These are phyloP conservation scores for Hypanus sabinus DNA, from an alignment of 2,113 vertebrate species.

Conservation along the genomic window DNA sequence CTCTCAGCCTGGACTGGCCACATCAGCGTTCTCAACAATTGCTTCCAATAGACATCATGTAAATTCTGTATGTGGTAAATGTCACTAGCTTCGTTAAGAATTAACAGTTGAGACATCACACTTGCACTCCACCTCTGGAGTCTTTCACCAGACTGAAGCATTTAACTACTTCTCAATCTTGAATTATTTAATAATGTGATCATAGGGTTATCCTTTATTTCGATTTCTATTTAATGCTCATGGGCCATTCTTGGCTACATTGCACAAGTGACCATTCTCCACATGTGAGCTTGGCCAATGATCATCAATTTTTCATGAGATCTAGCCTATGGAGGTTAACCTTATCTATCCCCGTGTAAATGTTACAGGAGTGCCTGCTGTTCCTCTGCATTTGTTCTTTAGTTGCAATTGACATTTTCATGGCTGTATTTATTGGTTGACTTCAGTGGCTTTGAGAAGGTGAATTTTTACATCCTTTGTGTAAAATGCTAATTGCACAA, in stretches of 20 bases:
- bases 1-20: background rate
- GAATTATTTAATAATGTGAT: constrained; percentile 18
- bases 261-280: background rate
- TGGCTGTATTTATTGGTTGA: background rate
- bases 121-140: background rate
- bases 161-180: constrained; percentile 4
- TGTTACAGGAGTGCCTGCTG: background rate
- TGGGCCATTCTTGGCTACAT: background rate
- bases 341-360: background rate
- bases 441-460: background rate
- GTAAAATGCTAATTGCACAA: background rate
- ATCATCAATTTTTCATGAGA: background rate
- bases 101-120: background rate
- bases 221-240: background rate
- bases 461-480: background rate
- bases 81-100: constrained; percentile 1
- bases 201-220: background rate
- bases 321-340: background rate
- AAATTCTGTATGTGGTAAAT: constrained; percentile 19
- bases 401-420: background rate
- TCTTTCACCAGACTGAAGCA: background rate
- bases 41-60: background rate
- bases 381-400: background rate
- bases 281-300: background rate
- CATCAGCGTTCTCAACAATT: background rate